These are phyloP conservation scores for Tetramorium parvispinum DNA, from an alignment of 1,140 invertebrate genomes.

Conservation along the genomic window DNA sequence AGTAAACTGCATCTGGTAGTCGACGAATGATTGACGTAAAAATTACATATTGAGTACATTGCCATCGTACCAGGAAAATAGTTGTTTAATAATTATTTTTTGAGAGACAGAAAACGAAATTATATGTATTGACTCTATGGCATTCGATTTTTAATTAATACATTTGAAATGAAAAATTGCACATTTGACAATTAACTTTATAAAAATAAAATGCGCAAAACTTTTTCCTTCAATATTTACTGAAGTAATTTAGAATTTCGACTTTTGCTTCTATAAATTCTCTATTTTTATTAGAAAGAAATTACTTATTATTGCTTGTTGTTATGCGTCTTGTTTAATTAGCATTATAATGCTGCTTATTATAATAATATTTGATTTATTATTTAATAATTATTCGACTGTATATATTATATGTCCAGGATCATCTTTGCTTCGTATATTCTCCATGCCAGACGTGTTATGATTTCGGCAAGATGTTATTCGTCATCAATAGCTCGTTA, in stretches of 20 bases:
- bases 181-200: neutral
- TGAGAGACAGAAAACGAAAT: neutral
- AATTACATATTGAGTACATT: neutral
- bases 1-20: neutral
- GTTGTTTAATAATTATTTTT: neutral
- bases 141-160: neutral
- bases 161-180: neutral
- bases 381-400: conserved; percentile 5
- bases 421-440: neutral
- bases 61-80: neutral
- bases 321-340: neutral
- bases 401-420: neutral
- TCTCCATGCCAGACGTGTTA: conserved; percentile 75
- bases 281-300: neutral
- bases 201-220: neutral
- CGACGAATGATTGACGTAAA: neutral
- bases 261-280: neutral
- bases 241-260: neutral
- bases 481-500: conserved; percentile 72
- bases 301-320: neutral
- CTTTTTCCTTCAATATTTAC: neutral
- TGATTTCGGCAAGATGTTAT: conserved; percentile 83
- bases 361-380: neutral
- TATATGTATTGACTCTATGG: neutral
- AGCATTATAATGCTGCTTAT: neutral